Percentiles rank a stretch among this genome's conserved stretches.
Evolutionary conservation across 2,797 vertebrate genomes (phyloP).

Genomic region (Uromys caudimaculatus): DNA sequence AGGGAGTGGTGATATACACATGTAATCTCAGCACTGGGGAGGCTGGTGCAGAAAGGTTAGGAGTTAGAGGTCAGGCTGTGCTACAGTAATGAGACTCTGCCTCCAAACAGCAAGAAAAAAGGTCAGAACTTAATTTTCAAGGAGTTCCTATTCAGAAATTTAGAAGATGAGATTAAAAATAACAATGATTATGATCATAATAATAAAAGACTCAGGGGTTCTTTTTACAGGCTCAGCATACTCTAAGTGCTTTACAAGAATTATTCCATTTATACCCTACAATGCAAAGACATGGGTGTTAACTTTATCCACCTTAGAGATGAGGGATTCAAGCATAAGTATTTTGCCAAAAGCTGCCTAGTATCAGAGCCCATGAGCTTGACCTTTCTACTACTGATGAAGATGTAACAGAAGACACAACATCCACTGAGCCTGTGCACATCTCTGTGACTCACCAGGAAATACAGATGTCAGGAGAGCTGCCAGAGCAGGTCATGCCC

Average conservation of each 20-base stretch:
- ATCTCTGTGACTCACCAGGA: neutral
- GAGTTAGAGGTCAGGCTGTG: neutral
- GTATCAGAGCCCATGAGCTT: neutral
- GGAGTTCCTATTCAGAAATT: slow-evolving; percentile 31
- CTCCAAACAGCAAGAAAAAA: neutral
- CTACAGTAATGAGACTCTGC: neutral
- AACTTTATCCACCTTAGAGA: neutral
- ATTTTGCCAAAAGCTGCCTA: neutral
- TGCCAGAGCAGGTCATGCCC: neutral
- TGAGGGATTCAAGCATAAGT: neutral
- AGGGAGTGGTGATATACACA: neutral
- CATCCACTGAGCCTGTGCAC: neutral
- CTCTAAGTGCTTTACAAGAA: neutral
- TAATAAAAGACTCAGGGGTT: neutral
- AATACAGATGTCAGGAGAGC: neutral
- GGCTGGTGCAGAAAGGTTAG: neutral
- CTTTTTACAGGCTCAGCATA: neutral
- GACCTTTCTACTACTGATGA: slow-evolving; percentile 11
- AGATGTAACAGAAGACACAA: neutral
- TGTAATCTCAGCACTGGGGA: neutral
- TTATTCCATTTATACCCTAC: neutral
- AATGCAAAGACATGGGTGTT: neutral
- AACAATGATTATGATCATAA: neutral
- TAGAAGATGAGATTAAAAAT: slow-evolving; percentile 31
- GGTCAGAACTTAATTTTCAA: slow-evolving; percentile 3